Base-by-base conservation (phyloP, 2,113 vertebrate genomes). In the Coreoperca whiteheadi region DNA sequence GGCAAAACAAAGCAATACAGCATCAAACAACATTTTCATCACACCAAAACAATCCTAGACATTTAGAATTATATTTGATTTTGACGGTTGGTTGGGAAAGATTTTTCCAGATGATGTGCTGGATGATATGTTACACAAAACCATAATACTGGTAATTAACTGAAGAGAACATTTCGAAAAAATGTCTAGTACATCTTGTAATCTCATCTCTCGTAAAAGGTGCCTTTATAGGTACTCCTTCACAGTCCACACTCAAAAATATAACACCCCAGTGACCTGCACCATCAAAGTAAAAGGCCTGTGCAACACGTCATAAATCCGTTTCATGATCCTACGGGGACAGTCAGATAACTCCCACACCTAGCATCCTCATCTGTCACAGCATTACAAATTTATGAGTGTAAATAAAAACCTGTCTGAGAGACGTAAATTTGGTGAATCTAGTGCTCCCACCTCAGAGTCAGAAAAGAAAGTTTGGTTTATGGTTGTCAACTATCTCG, bases 341-440 rank as follows among this genome's bases (percentile, higher is more conserved):
- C 56, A 32, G 63, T 41, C 70, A 57, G 30, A 73, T 41, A 82
- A 68, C 74, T 89, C 64, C 75, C 32, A 60, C 68, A 68, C 61
- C 23, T 25, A 41, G 32, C 69, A 70, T 74, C 69, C 69, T 82
- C 82, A 71, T 85, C 84, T 79, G 74, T 90, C 71, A 86, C 79
- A 81, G 59, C 76, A 87, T 81, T 76, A 72, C 50, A 78, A 71
- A 90, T 87, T 74, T 80, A 84, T 71, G 77, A 74, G 53, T 12
- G 70, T 83, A 82, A 90, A 83, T 80, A 82, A 79, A 85, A 83
- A 74, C 16, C 37, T 71, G 84, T 69, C 64, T 37, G 63, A 64
- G 43, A 79, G 64, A 81, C 53, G n/a, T 67, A 82, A 67, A 87
- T 74, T 18, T 15, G 23, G 30, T 56, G 61, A 68, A 72, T 76